phyloP scores from a whole-genome alignment of 1,140 invertebrate genomes.

The Saccostrea echinata region DNA sequence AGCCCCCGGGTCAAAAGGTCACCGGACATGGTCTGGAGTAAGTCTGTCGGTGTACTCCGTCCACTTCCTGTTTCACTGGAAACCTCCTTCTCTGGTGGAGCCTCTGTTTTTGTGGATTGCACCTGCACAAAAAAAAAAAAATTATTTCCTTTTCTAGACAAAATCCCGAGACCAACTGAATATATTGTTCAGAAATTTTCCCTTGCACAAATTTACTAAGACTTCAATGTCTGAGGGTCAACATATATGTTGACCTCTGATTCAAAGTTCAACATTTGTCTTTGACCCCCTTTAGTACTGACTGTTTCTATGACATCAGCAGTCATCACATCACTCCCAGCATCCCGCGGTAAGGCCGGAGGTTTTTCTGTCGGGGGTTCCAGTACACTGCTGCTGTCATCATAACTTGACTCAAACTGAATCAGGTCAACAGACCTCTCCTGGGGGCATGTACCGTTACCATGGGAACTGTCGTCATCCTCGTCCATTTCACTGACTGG shows the following conservation, averaged over 20 bases:
- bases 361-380: conserved; percentile 27
- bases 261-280: no score
- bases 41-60: conserved; percentile 55
- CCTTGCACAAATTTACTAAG: no score
- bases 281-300: no score
- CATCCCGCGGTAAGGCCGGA: conserved; percentile 14
- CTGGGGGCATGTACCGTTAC: background rate
- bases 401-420: conserved; percentile 13
- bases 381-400: background rate
- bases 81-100: background rate
- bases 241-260: no score
- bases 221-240: no score
- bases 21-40: conserved; percentile 66
- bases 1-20: conserved; percentile 57
- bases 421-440: conserved; percentile 26
- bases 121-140: background rate
- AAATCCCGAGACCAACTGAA: no score
- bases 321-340: background rate
- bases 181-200: no score
- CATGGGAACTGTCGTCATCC: background rate
- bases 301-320: background rate
- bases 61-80: conserved; percentile 50
- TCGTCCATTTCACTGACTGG: background rate
- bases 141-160: no score
- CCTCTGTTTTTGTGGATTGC: background rate